These are phyloP conservation scores for Apogon talboti DNA, from an alignment of 2,797 vertebrate genomes.

Conservation along the genomic window DNA sequence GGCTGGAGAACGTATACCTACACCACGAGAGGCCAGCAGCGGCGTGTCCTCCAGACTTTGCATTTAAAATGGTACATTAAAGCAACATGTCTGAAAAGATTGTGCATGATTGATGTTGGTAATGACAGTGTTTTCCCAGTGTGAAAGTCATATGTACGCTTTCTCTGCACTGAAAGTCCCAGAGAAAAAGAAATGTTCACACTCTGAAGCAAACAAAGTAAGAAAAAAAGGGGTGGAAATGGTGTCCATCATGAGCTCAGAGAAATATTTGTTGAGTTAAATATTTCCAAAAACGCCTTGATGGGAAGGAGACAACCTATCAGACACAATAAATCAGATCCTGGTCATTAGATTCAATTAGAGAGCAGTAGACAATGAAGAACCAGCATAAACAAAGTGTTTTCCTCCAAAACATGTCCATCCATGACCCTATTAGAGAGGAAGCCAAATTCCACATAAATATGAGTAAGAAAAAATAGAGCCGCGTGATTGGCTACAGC, in stretches of 20 bases:
- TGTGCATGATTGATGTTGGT: constrained; percentile 80
- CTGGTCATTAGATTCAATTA: constrained; percentile 79
- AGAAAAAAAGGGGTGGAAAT: constrained; percentile 8
- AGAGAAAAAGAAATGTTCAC: constrained; percentile 56
- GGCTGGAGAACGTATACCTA: constrained; percentile 69
- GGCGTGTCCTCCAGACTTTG: constrained; percentile 65
- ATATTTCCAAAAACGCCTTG: constrained; percentile 28
- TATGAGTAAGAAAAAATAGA: constrained; percentile 52
- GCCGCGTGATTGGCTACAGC: constrained; percentile 45
- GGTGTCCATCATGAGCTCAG: constrained; percentile 22
- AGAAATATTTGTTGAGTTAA: constrained; percentile 55
- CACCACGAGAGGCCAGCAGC: constrained; percentile 62
- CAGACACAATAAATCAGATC: constrained; percentile 69
- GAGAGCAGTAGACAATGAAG: constrained; percentile 67
- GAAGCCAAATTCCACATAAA: constrained; percentile 67
- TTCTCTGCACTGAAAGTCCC: constrained; percentile 67
- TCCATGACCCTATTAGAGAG: constrained; percentile 68
- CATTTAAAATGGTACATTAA: constrained; percentile 87
- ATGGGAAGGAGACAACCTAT: constrained; percentile 54
- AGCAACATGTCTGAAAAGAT: constrained; percentile 78
- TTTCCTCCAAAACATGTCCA: constrained; percentile 53
- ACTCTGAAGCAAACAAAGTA: constrained; percentile 27
- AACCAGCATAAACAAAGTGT: constrained; percentile 68
- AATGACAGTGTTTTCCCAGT: constrained; percentile 80
- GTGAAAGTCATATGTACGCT: constrained; percentile 76